Evolutionary conservation across 2,888 invertebrate species (phyloP).

Genomic region (Meteorus cinctellus): DNA sequence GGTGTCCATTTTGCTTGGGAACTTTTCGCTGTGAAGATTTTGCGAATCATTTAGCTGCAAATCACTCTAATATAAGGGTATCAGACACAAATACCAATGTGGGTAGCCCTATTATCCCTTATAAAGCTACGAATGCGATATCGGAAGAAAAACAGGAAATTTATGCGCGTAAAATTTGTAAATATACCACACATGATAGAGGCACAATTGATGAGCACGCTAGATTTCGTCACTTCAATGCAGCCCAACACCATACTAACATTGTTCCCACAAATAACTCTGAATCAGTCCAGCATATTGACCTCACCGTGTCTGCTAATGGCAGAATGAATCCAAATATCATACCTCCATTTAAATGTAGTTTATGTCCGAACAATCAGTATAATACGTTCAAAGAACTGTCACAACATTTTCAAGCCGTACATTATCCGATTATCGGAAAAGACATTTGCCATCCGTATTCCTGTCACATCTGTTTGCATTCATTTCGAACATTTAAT

Average conservation of each 20-base stretch:
- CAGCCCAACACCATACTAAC: too few relatives aligned
- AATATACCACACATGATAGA: slow-evolving; percentile 15
- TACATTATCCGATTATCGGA: slow-evolving; percentile 1
- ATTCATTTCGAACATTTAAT: slow-evolving; percentile 8
- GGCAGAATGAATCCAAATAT: background rate
- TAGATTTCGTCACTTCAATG: background rate
- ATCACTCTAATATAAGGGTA: background rate
- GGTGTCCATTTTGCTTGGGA: background rate
- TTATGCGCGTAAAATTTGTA: slow-evolving; percentile 24
- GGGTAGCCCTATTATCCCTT: background rate
- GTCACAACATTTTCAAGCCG: slow-evolving; percentile 20
- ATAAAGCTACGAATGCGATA: background rate
- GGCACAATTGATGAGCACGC: slow-evolving; percentile 1
- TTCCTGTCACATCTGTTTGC: slow-evolving; percentile 22
- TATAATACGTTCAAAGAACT: slow-evolving; percentile 15
- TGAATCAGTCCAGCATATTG: background rate
- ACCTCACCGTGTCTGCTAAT: background rate
- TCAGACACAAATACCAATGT: background rate
- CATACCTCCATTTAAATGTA: slow-evolving; percentile 18
- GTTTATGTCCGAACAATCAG: slow-evolving; percentile 27
- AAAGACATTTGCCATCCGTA: slow-evolving; percentile 8
- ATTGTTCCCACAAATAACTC: background rate
- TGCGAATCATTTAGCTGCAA: background rate
- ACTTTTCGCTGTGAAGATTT: background rate
- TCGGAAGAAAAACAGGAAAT: background rate